Percentiles rank a stretch among this genome's conserved stretches.
Evolutionary conservation across 2,797 vertebrate genomes (phyloP).

Genomic region (Aldrovandia affinis): DNA sequence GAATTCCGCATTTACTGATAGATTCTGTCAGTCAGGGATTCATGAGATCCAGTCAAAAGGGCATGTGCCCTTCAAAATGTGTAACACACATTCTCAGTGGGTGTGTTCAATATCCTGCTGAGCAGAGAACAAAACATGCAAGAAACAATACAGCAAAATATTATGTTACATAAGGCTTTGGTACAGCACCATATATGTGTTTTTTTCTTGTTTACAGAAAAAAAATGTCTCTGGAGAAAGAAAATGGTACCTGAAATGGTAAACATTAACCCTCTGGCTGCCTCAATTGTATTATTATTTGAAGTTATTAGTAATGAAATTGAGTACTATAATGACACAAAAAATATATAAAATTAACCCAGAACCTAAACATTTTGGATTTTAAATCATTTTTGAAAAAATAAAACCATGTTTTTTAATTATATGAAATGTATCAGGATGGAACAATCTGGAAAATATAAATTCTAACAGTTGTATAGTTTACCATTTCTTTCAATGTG

Average conservation of each 20-base stretch:
- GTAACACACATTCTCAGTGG: constrained; percentile 7
- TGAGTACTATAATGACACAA: constrained; percentile 28
- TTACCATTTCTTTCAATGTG: constrained; percentile 36
- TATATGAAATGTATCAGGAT: constrained; percentile 32
- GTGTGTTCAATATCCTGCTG: constrained; percentile 37
- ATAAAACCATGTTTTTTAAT: constrained; percentile 39
- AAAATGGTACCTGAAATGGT: constrained; percentile 71
- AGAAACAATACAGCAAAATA: constrained; percentile 35
- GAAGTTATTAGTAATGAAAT: constrained; percentile 27
- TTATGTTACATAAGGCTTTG: constrained; percentile 48
- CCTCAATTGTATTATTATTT: constrained; percentile 45
- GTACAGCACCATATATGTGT: constrained; percentile 76
- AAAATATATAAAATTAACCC: constrained; percentile 34
- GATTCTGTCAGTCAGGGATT: constrained; percentile 15
- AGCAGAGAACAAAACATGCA: constrained; percentile 29
- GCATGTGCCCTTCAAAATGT: background rate
- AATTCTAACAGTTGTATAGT: constrained; percentile 26
- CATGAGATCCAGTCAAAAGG: constrained; percentile 12
- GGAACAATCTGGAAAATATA: constrained; percentile 31
- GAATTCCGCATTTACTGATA: background rate
- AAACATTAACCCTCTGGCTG: constrained; percentile 44
- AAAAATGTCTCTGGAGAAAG: constrained; percentile 71
- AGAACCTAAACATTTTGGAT: constrained; percentile 26
- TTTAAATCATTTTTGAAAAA: constrained; percentile 11
- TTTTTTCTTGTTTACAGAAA: constrained; percentile 55